A percentile compares a stretch with the other conserved stretches of the same genome.
Conservation (phyloP, 1,140 invertebrate genomes). For the Paralvinella palmiformis region DNA sequence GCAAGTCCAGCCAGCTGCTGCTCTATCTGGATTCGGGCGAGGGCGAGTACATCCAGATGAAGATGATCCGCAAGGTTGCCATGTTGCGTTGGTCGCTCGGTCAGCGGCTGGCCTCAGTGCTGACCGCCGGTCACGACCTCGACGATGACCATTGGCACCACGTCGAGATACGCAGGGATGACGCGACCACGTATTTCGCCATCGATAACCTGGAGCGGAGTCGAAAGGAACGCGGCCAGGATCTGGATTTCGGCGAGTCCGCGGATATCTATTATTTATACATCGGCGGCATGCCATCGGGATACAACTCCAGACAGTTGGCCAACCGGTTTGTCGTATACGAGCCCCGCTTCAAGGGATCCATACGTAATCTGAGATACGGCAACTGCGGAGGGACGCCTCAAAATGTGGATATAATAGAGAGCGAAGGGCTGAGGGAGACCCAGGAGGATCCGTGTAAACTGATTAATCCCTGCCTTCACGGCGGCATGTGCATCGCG, state of each 20-base stretch:
- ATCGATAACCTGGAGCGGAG: conserved; percentile 51
- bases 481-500: conserved; percentile 88
- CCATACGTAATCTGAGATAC: conserved; percentile 78
- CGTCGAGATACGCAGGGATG: conserved; percentile 43
- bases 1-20: not conserved
- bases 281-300: conserved; percentile 74
- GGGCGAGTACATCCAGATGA: conserved; percentile 61
- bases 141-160: conserved; percentile 63
- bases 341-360: conserved; percentile 79
- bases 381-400: conserved; percentile 20
- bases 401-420: conserved; percentile 26
- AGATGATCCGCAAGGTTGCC: conserved; percentile 83
- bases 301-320: conserved; percentile 63
- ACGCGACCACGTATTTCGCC: conserved; percentile 77
- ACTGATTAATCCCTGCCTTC: conserved; percentile 80
- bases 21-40: not conserved
- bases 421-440: conserved; percentile 52
- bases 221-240: conserved; percentile 60
- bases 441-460: conserved; percentile 72
- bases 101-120: conserved; percentile 23
- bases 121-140: conserved; percentile 53
- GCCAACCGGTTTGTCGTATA: conserved; percentile 83
- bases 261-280: conserved; percentile 75
- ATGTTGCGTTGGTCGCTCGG: conserved; percentile 64
- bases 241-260: conserved; percentile 78